Percentiles rank a stretch among this genome's conserved stretches.
phyloP scores from a whole-genome alignment of 2,797 vertebrate genomes.

The Crenichthys baileyi region DNA sequence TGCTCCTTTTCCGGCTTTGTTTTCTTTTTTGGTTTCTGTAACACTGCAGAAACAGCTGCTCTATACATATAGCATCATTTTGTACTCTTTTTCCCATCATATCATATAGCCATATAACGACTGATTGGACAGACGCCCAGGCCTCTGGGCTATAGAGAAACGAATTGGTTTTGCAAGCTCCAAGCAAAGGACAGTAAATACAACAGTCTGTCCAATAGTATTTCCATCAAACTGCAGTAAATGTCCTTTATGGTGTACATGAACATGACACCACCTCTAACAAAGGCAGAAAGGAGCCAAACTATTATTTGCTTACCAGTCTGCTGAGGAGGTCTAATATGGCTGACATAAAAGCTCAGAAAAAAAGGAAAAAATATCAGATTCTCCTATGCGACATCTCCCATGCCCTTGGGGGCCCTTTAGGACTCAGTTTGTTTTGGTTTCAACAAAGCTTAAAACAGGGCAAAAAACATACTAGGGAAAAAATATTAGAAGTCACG shows the following conservation, averaged over 20 bases:
- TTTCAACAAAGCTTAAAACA: neutral
- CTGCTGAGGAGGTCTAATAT: neutral
- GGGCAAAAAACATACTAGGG: neutral
- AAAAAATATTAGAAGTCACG: too few relatives aligned
- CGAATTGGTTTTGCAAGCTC: slow-evolving; percentile 3
- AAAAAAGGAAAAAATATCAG: slow-evolving; percentile 1
- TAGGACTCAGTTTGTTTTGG: neutral
- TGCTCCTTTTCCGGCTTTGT: neutral
- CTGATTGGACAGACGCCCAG: neutral
- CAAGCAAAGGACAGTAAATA: slow-evolving; percentile 6
- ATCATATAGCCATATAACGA: neutral
- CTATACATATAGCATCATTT: neutral
- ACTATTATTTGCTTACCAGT: neutral
- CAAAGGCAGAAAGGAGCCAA: slow-evolving; percentile 2
- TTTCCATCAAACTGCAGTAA: slow-evolving; percentile 5
- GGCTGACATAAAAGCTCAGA: neutral
- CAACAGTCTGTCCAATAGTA: slow-evolving; percentile 3
- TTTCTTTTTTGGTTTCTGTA: neutral
- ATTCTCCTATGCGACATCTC: neutral
- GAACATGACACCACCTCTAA: slow-evolving; percentile 3
- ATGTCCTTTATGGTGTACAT: neutral
- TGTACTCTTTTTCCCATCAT: neutral
- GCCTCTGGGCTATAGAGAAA: neutral
- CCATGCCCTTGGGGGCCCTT: neutral
- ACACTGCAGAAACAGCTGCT: neutral